Evolutionary conservation across 2,797 vertebrate species (phyloP).

Genomic region (Paratrypauchen microcephalus): DNA sequence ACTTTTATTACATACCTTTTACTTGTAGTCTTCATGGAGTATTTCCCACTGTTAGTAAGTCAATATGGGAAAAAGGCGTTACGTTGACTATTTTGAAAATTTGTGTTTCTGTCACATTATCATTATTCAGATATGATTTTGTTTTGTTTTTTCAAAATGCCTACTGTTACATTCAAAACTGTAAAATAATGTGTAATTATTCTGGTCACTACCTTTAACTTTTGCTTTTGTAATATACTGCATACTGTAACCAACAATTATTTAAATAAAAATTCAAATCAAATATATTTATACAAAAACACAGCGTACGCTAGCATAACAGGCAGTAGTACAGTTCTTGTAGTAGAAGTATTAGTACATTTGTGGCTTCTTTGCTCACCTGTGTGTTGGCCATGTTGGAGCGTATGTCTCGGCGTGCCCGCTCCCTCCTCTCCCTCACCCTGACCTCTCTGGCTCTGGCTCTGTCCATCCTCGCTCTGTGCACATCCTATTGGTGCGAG

Average conservation of each 20-base stretch:
- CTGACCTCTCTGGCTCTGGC: constrained; percentile 81
- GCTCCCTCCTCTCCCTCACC: constrained; percentile 81
- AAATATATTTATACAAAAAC: background rate
- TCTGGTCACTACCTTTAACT: background rate
- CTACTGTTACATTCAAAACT: background rate
- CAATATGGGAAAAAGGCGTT: no score
- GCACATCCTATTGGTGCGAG: constrained; percentile 88
- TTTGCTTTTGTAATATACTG: background rate
- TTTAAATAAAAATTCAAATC: background rate
- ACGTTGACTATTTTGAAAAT: background rate
- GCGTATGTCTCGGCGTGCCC: constrained; percentile 75
- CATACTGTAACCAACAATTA: background rate
- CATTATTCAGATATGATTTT: no score
- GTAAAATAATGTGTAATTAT: background rate
- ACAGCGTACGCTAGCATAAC: background rate
- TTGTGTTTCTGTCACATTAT: background rate
- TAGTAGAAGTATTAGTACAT: background rate
- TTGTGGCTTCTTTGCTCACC: constrained; percentile 3
- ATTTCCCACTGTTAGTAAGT: no score
- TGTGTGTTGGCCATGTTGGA: constrained; percentile 73
- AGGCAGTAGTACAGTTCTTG: background rate
- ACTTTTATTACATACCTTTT: background rate
- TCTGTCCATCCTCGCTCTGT: constrained; percentile 83
- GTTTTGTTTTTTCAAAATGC: no score
- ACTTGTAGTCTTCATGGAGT: no score